Conservation (phyloP, 2,113 vertebrate genomes). For the Nanorana parkeri region DNA sequence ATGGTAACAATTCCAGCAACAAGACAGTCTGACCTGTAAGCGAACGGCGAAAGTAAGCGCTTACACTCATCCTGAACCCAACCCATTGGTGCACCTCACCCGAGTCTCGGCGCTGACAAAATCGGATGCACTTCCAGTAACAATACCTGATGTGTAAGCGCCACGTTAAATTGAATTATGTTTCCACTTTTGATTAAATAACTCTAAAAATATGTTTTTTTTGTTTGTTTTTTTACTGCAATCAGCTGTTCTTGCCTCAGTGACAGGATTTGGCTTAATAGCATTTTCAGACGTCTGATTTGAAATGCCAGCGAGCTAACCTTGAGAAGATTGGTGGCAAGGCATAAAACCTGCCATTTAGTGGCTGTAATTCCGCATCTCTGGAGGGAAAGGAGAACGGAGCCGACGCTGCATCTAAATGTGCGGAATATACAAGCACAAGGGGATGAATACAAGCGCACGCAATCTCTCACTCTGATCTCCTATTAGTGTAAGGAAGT, state of each 20-base stretch:
- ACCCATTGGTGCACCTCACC: background rate
- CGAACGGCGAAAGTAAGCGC: no score
- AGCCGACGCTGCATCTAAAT: background rate
- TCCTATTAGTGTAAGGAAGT: no score
- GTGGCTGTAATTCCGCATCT: slow-evolving; percentile 28
- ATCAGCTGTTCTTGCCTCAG: background rate
- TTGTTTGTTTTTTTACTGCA: background rate
- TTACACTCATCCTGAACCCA: background rate
- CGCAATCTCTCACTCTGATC: no score
- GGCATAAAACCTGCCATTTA: slow-evolving; percentile 36
- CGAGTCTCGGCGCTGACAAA: no score
- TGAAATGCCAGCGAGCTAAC: slow-evolving; percentile 35
- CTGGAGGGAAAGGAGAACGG: background rate
- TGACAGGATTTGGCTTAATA: background rate
- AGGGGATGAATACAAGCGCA: no score
- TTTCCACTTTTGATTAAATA: slow-evolving; percentile 10
- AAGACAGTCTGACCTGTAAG: no score
- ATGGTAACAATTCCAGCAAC: no score
- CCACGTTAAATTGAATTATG: background rate
- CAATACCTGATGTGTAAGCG: background rate
- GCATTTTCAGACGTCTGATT: slow-evolving; percentile 20
- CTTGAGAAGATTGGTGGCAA: slow-evolving; percentile 37
- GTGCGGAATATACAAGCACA: background rate
- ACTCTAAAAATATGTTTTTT: background rate
- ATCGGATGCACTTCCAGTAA: background rate